Conservation (phyloP, 2,888 invertebrate genomes). For the Lasioglossum figueresi region DNA sequence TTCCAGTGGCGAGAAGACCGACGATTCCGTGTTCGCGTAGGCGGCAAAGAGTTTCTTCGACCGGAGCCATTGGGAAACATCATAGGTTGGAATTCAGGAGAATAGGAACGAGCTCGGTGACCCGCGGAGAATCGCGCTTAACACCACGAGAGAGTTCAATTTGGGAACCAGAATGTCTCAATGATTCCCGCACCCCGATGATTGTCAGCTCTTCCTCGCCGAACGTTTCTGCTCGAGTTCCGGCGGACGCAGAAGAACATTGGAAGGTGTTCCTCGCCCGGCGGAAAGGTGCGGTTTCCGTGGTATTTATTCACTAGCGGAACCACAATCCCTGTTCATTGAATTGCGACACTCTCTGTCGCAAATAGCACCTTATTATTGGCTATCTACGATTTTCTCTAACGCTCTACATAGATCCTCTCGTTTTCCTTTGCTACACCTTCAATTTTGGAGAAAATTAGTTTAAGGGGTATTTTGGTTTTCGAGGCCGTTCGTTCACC, state of each 20-base stretch:
- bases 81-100: constrained; percentile 63
- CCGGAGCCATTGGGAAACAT: constrained; percentile 61
- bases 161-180: constrained; percentile 60
- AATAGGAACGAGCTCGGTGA: constrained; percentile 36
- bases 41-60: constrained; percentile 60
- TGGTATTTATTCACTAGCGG: background rate
- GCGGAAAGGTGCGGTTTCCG: constrained; percentile 71
- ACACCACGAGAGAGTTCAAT: constrained; percentile 55
- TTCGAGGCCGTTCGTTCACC: too few relatives aligned
- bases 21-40: constrained; percentile 63
- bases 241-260: constrained; percentile 60
- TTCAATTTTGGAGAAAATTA: background rate
- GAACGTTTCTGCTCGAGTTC: constrained; percentile 51
- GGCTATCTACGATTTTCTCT: background rate
- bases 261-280: constrained; percentile 65
- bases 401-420: background rate
- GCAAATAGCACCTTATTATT: background rate
- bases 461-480: background rate
- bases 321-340: background rate
- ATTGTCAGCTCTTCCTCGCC: constrained; percentile 49
- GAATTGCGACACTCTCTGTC: background rate
- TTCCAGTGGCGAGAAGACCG: constrained; percentile 67
- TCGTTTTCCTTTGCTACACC: background rate
- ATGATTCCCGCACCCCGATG: constrained; percentile 38
- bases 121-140: constrained; percentile 23